Evolutionary conservation across 2,797 vertebrate genomes (phyloP).

Genomic region (Gobionotothen gibberifrons): DNA sequence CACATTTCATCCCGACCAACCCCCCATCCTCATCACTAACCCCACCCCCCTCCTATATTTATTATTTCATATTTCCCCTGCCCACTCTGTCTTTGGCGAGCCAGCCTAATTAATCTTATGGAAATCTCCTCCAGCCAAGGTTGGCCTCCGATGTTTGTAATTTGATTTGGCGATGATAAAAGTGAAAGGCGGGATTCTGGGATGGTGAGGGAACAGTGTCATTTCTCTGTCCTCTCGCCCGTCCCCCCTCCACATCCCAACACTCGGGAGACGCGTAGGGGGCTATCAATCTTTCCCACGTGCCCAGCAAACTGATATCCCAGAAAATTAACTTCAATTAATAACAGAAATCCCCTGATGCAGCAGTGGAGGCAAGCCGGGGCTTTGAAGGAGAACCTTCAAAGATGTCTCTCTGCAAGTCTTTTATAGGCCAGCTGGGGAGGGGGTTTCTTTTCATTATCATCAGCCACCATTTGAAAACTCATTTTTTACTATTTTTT

Average conservation of each 20-base stretch:
- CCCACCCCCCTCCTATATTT: constrained; percentile 70
- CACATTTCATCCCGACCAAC: constrained; percentile 67
- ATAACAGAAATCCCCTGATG: constrained; percentile 97
- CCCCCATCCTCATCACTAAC: constrained; percentile 53
- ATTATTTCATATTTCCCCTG: constrained; percentile 83
- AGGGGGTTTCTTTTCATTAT: constrained; percentile 83
- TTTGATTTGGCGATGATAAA: constrained; percentile 94
- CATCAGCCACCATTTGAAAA: constrained; percentile 83
- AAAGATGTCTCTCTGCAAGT: constrained; percentile 94
- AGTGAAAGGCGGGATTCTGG: constrained; percentile 73
- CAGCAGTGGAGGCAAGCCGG: constrained; percentile 84
- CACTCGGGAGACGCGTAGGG: constrained; percentile 93
- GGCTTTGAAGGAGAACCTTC: constrained; percentile 98
- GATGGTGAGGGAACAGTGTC: constrained; percentile 77
- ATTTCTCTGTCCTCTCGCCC: constrained; percentile 80
- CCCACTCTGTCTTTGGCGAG: constrained; percentile 93
- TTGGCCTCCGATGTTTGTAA: constrained; percentile 99
- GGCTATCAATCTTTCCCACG: constrained; percentile 99
- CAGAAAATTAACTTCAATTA: constrained; percentile 99
- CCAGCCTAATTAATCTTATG: constrained; percentile 99
- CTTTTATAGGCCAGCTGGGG: constrained; percentile 89
- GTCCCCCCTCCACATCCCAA: constrained; percentile 76
- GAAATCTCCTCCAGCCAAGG: constrained; percentile 99
- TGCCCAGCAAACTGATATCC: constrained; percentile 99
- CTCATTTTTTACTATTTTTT: constrained; percentile 34